Evolutionary conservation across 2,113 vertebrate genomes (phyloP).

Genomic region (Tricholaema leucomelas): DNA sequence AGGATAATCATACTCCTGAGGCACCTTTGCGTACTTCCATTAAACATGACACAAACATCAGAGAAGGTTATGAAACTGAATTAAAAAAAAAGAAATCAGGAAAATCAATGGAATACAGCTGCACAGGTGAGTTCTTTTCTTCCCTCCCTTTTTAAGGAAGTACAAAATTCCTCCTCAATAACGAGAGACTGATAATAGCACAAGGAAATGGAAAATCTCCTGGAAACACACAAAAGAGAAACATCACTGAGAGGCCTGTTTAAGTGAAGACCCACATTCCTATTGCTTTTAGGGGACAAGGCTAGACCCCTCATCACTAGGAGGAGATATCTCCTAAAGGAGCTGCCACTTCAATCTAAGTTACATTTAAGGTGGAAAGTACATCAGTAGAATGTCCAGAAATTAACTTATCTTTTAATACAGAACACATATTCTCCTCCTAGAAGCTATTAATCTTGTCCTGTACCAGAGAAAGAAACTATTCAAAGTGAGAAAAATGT

Average conservation of each 20-base stretch:
- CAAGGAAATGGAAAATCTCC: not conserved
- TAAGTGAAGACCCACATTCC: not conserved
- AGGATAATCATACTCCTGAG: not conserved
- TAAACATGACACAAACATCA: not conserved
- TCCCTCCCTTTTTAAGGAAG: not conserved
- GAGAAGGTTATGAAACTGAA: not conserved
- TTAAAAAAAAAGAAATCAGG: not conserved
- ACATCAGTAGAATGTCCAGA: not conserved
- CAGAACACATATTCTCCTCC: not conserved
- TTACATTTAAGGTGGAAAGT: not conserved
- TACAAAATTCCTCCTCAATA: not conserved
- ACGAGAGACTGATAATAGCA: not conserved
- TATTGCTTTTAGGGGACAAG: not conserved
- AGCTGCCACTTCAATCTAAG: not conserved
- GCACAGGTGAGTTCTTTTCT: not conserved
- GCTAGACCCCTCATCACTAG: not conserved
- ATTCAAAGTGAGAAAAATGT: not conserved
- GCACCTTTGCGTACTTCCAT: not conserved
- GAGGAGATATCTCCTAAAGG: not conserved
- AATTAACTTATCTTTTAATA: not conserved
- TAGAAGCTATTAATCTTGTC: not conserved
- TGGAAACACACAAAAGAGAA: not conserved
- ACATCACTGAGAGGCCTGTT: not conserved
- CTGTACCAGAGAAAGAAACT: not conserved
- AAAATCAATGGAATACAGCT: not conserved